A percentile compares a stretch with the other conserved stretches of the same genome.
These are phyloP conservation scores for Melopsittacus undulatus DNA, from an alignment of 2,797 vertebrate genomes.

Conservation along the genomic window DNA sequence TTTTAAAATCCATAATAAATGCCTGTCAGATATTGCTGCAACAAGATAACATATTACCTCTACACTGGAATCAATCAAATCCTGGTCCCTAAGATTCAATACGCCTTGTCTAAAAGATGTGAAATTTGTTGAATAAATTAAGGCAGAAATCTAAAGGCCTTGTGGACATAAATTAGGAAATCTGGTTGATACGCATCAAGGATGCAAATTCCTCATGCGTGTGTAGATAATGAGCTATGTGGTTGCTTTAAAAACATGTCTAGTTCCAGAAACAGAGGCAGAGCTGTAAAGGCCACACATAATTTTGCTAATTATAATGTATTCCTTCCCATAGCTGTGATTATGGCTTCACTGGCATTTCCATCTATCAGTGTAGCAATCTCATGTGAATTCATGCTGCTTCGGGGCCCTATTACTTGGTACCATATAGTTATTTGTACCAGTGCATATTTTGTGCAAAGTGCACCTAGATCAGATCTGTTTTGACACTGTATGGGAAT, in stretches of 20 bases:
- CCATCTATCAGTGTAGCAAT: neutral
- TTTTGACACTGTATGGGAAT: neutral
- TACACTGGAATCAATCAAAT: constrained; percentile 69
- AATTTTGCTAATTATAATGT: constrained; percentile 1
- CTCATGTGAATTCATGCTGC: neutral
- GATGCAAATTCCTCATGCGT: neutral
- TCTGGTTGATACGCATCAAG: neutral
- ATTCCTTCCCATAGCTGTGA: neutral
- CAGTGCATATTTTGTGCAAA: neutral
- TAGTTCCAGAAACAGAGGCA: neutral
- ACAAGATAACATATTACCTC: constrained; percentile 62
- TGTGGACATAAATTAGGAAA: constrained; percentile 57
- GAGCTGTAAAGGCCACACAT: neutral
- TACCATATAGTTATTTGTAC: neutral
- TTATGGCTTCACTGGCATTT: constrained; percentile 4
- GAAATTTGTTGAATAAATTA: constrained; percentile 73
- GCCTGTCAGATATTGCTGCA: constrained; percentile 60
- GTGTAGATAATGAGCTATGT: neutral
- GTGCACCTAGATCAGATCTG: neutral
- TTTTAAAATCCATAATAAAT: constrained; percentile 73
- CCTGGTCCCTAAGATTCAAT: constrained; percentile 55
- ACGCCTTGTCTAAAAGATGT: constrained; percentile 53
- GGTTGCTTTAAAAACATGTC: neutral
- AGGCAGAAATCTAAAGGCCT: constrained; percentile 24
- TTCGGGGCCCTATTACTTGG: neutral